These are phyloP conservation scores for Drosophila novamexicana DNA, from an alignment of 1,140 invertebrate species.

Conservation along the genomic window DNA sequence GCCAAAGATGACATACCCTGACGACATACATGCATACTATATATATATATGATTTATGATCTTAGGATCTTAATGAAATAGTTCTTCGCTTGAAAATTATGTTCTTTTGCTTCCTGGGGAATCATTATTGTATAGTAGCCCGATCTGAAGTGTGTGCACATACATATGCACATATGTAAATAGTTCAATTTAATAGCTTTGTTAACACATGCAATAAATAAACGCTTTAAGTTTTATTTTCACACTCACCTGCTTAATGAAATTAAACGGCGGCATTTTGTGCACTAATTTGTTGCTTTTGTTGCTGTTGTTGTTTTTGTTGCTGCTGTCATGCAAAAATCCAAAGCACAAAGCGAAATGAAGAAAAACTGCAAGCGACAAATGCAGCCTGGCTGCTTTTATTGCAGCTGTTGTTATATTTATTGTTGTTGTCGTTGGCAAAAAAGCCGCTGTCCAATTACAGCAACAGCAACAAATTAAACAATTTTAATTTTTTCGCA, in stretches of 20 bases:
- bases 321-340: slow-evolving; percentile 56
- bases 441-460: slow-evolving; percentile 37
- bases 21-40: not conserved
- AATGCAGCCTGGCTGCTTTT: slow-evolving; percentile 40
- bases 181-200: slow-evolving; percentile 18
- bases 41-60: not conserved
- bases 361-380: slow-evolving; percentile 19
- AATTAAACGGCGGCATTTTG: slow-evolving; percentile 81
- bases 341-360: slow-evolving; percentile 15
- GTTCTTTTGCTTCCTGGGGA: too few species aligned
- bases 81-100: too few species aligned
- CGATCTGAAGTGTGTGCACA: not conserved
- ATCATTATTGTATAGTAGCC: too few species aligned
- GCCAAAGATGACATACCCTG: not conserved
- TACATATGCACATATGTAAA: not conserved
- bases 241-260: slow-evolving; percentile 79
- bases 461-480: slow-evolving; percentile 42
- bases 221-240: slow-evolving; percentile 46
- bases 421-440: slow-evolving; percentile 4
- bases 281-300: slow-evolving; percentile 35
- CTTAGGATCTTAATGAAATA: too few species aligned
- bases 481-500: slow-evolving; percentile 73
- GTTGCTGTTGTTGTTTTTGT: slow-evolving; percentile 36
- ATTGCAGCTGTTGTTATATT: slow-evolving; percentile 20
- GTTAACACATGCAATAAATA: slow-evolving; percentile 40